Conservation (phyloP, 2,113 vertebrate genomes). For the Calonectris borealis region DNA sequence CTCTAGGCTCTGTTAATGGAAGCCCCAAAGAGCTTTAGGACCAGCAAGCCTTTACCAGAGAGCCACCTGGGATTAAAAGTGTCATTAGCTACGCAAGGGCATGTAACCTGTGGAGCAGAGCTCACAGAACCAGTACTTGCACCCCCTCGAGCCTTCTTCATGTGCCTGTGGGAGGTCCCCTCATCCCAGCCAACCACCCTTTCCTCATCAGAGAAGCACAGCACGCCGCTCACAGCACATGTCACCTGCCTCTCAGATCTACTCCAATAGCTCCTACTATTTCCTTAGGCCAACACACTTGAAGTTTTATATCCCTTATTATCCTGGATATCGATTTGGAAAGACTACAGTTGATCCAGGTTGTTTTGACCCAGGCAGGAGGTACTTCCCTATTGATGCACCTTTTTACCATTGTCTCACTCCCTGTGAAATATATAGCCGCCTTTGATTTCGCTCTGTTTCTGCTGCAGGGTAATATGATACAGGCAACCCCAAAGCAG, state of each 20-base stretch:
- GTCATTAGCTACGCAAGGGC: background rate
- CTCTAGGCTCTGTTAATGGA: background rate
- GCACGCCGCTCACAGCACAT: accelerated
- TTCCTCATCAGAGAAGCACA: background rate
- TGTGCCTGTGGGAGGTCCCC: accelerated
- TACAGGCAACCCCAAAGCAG: background rate
- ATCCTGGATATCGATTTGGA: background rate
- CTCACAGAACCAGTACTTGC: background rate
- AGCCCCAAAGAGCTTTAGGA: background rate
- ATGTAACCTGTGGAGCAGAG: background rate
- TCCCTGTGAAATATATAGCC: background rate
- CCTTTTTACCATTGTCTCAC: background rate
- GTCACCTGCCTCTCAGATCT: background rate
- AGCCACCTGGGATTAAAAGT: background rate
- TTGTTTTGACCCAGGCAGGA: background rate
- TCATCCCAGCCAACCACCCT: background rate
- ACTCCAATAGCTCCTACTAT: background rate
- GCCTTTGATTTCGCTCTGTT: background rate
- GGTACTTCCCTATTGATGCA: background rate
- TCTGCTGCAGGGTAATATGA: background rate
- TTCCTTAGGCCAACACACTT: background rate
- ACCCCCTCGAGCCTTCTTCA: background rate
- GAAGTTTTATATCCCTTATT: background rate
- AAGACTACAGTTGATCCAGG: background rate
- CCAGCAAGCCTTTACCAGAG: background rate